Percentiles rank a stretch among this genome's conserved stretches.
Evolutionary conservation across 1,140 invertebrate species (phyloP).

Genomic region (Drosophila micromelanica): DNA sequence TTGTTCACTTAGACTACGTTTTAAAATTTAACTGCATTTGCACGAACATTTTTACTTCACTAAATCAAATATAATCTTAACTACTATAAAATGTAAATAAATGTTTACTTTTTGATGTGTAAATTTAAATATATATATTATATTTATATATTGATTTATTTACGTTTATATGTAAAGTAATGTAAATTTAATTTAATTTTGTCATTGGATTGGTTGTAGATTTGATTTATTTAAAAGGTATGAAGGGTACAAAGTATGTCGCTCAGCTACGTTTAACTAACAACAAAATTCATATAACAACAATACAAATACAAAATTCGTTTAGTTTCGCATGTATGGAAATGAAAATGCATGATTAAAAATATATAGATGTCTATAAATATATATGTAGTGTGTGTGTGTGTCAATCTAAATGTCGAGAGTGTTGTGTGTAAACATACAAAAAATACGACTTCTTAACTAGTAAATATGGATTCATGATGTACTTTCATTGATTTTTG

Average conservation of each 20-base stretch:
- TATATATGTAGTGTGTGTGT: slow-evolving; percentile 27
- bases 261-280: slow-evolving; percentile 71
- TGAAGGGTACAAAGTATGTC: slow-evolving; percentile 77
- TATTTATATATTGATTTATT: slow-evolving; percentile 17
- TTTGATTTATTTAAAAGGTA: slow-evolving; percentile 67
- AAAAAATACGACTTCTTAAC: slow-evolving; percentile 50
- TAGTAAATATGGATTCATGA: slow-evolving; percentile 24
- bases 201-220: slow-evolving; percentile 69
- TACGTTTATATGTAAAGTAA: slow-evolving; percentile 34
- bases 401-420: not conserved
- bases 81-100: slow-evolving; percentile 49
- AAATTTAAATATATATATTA: slow-evolving; percentile 47
- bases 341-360: slow-evolving; percentile 66
- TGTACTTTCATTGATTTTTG: slow-evolving; percentile 11
- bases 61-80: slow-evolving; percentile 48
- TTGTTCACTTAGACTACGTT: slow-evolving; percentile 32
- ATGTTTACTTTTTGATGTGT: slow-evolving; percentile 37
- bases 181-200: slow-evolving; percentile 76
- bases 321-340: slow-evolving; percentile 41
- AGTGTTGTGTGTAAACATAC: slow-evolving; percentile 31
- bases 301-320: slow-evolving; percentile 58
- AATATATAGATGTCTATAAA: slow-evolving; percentile 50
- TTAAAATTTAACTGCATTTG: slow-evolving; percentile 37
- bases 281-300: slow-evolving; percentile 81
- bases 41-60: slow-evolving; percentile 20